Base-by-base conservation (phyloP, 2,113 vertebrate species). In the Rissa tridactyla region DNA sequence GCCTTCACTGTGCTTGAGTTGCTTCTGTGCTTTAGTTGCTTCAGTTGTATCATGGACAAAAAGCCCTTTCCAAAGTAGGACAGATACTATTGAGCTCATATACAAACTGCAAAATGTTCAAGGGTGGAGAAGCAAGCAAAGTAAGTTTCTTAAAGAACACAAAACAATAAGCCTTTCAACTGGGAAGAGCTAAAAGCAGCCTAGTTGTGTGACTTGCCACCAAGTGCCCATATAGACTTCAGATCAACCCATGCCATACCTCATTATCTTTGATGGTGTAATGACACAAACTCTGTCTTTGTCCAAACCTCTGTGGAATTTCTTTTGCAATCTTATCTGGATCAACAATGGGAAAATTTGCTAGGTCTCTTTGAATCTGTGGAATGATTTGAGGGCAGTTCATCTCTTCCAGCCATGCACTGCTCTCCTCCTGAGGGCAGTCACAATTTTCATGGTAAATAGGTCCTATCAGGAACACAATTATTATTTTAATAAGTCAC, bases 211-310 rank as follows among this genome's bases (percentile, higher is more conserved):
- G 14, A 46, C 38, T 54, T 73, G 22, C 58, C 55, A 90, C 49
- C 29, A 70, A 52, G 60, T 51, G 32, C 30, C 68, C 2, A 1
- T 7, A 57, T 6, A 18, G 40, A 40, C 36, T 84, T 70, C 77
- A 82, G 38, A 73, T 40, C 77, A 55, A 62, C 10, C 32, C n/a
- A 64, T 26, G 88, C 38, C 51, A 1, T 97, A 99, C 99, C 99
- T 99, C 98, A 47, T 99, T 99, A 95, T 99, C 97, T 98, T 99
- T 99, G 92, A 99, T 92, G n/a, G 99, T 99, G 96, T 99, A 99
- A 96, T 99, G 99, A 86, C 99, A 99, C 80, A 99, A 98, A 92
- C 99, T 99, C 92, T 99, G 99, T 65, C 99, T 98, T 93, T 99
- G 98, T 46, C 99, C 99, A 92, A 99, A 99, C 80, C 99, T 98